Percentiles rank a stretch among this genome's conserved stretches.
These are phyloP conservation scores for Pelecanoides urinatrix DNA, from an alignment of 2,113 vertebrate genomes.

Conservation along the genomic window DNA sequence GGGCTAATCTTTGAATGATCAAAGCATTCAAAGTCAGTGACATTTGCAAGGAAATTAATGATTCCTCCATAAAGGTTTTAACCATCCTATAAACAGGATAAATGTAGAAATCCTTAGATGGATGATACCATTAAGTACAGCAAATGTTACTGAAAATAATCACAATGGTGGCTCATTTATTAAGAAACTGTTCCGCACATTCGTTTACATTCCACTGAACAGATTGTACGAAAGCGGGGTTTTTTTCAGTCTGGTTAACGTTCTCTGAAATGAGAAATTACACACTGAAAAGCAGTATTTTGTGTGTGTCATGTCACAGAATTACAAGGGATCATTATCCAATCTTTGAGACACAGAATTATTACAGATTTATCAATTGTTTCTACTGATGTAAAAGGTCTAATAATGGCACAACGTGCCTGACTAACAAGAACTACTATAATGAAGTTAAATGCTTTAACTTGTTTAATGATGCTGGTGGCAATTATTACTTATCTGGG, in stretches of 20 bases:
- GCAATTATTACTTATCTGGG: slow-evolving; percentile 53
- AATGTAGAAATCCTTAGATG: slow-evolving; percentile 64
- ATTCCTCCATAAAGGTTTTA: slow-evolving; percentile 68
- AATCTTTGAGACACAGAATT: slow-evolving; percentile 58
- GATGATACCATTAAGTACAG: slow-evolving; percentile 60
- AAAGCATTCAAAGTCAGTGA: slow-evolving; percentile 75
- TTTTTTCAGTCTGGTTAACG: slow-evolving; percentile 15
- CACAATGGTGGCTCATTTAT: slow-evolving; percentile 51
- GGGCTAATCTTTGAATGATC: slow-evolving; percentile 76
- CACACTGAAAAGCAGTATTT: slow-evolving; percentile 52
- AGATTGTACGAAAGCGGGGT: neutral
- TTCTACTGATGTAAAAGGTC: slow-evolving; percentile 57
- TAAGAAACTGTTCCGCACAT: slow-evolving; percentile 18
- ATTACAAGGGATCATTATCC: slow-evolving; percentile 63
- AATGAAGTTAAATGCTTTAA: slow-evolving; percentile 66
- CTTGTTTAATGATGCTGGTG: slow-evolving; percentile 62
- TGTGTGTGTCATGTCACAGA: slow-evolving; percentile 53
- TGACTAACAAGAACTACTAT: slow-evolving; percentile 38
- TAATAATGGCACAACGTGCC: slow-evolving; percentile 28
- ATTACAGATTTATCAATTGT: slow-evolving; percentile 67
- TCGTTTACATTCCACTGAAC: slow-evolving; percentile 52
- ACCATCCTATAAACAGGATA: slow-evolving; percentile 70
- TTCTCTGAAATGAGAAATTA: slow-evolving; percentile 64
- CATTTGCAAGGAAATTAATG: slow-evolving; percentile 79
- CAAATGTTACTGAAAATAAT: slow-evolving; percentile 63